Evolutionary conservation across 2,888 invertebrate species (phyloP).

Genomic region (Mylabris sibirica): DNA sequence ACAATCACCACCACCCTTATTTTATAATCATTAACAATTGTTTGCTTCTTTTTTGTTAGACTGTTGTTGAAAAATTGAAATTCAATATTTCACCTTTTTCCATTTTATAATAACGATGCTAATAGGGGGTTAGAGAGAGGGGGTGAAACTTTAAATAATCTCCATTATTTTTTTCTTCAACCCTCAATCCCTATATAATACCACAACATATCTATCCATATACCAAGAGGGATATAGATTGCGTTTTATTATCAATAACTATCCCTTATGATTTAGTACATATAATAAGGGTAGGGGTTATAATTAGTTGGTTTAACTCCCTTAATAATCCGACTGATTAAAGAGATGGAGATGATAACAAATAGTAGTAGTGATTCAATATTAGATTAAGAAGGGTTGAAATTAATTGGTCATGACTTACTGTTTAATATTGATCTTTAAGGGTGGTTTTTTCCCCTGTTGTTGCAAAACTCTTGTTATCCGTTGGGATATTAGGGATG

Average conservation of each 20-base stretch:
- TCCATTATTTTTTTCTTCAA: too few species aligned
- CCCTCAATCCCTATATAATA: background rate
- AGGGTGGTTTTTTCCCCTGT: background rate
- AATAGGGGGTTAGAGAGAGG: background rate
- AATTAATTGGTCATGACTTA: conserved; percentile 1
- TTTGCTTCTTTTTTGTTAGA: background rate
- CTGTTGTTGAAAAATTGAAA: background rate
- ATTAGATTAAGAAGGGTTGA: background rate
- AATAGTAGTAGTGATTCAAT: background rate
- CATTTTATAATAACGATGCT: background rate
- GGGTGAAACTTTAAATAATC: background rate
- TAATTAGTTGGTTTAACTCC: background rate
- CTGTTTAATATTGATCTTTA: background rate
- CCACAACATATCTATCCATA: too few species aligned
- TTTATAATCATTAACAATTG: background rate
- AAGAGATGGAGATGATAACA: too few species aligned
- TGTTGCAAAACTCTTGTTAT: background rate
- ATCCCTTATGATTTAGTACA: background rate
- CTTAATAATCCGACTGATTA: background rate
- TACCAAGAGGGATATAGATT: conserved; percentile 1
- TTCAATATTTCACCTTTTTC: background rate
- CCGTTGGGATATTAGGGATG: background rate
- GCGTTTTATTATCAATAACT: background rate
- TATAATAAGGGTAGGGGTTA: background rate
- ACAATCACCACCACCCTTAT: too few species aligned